Percentiles rank a stretch among this genome's conserved stretches.
phyloP scores from a whole-genome alignment of 2,797 vertebrate genomes.

The Gallinago solitaria region DNA sequence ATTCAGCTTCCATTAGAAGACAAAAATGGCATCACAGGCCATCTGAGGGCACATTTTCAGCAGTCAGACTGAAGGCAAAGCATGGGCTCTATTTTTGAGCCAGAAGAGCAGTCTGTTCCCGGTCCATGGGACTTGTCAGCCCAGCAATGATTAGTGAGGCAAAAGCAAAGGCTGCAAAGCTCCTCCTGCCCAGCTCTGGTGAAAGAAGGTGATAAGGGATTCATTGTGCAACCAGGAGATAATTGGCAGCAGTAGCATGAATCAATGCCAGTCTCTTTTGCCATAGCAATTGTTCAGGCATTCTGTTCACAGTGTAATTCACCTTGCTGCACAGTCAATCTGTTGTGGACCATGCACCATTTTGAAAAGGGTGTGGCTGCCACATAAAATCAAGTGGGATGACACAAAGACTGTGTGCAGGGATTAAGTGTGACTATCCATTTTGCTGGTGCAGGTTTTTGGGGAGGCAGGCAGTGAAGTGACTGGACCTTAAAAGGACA shows the following conservation, averaged over 20 bases:
- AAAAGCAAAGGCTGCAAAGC: constrained; percentile 10
- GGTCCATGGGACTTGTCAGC: constrained; percentile 9
- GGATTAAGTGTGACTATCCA: background rate
- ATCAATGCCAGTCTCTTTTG: background rate
- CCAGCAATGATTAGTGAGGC: constrained; percentile 26
- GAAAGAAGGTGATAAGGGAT: constrained; percentile 11
- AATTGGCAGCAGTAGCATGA: background rate
- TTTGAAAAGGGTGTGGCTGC: background rate
- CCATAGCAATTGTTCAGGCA: background rate
- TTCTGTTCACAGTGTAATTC: background rate
- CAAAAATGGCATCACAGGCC: constrained; percentile 12
- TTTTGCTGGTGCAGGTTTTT: background rate
- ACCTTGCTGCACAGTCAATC: background rate
- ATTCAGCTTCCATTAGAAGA: constrained; percentile 37
- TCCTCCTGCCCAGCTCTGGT: background rate
- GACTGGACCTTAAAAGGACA: background rate
- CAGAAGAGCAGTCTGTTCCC: constrained; percentile 19
- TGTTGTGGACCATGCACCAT: background rate
- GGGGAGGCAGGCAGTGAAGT: background rate
- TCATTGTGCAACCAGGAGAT: background rate
- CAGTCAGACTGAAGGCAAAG: background rate
- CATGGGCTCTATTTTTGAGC: constrained; percentile 21
- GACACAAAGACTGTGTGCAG: background rate
- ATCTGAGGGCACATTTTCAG: constrained; percentile 25
- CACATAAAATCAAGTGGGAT: background rate